Evolutionary conservation across 2,888 invertebrate species (phyloP).

Genomic region (Campoplex capitator): DNA sequence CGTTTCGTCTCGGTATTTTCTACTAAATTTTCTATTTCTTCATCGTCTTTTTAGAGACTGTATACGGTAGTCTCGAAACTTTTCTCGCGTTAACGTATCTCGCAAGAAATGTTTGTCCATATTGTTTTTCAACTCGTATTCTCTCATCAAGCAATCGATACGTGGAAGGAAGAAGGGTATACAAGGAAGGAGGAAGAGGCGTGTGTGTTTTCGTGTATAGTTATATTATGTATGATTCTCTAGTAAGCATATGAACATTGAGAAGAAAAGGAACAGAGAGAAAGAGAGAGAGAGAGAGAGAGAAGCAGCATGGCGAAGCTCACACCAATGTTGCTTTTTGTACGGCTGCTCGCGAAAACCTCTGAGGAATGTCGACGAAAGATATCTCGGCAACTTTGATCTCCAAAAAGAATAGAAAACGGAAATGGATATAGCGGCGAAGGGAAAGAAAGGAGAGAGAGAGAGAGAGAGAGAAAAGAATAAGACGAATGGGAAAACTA

Average conservation of each 20-base stretch:
- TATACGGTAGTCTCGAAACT: not conserved
- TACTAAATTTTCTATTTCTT: not conserved
- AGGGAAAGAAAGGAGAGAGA: conserved; percentile 2
- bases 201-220: not conserved
- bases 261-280: not conserved
- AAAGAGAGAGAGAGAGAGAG: not conserved
- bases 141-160: conserved; percentile 46
- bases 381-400: conserved; percentile 61
- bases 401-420: conserved; percentile 64
- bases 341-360: conserved; percentile 26
- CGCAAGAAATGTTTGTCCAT: not conserved
- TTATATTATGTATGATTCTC: not conserved
- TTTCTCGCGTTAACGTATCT: not conserved
- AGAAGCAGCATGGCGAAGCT: not conserved
- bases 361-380: conserved; percentile 41
- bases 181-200: not conserved
- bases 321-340: conserved; percentile 63
- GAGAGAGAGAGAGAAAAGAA: not conserved
- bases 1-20: not conserved
- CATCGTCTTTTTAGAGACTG: not conserved
- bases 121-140: conserved; percentile 19
- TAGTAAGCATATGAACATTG: not conserved
- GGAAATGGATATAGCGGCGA: conserved; percentile 56
- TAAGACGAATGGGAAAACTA: conserved; percentile 53
- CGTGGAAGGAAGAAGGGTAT: not conserved